Evolutionary conservation across 2,797 vertebrate species (phyloP), one percentile per base, ranked within the genome.

Genomic region (Peromyscus attwateri): DNA sequence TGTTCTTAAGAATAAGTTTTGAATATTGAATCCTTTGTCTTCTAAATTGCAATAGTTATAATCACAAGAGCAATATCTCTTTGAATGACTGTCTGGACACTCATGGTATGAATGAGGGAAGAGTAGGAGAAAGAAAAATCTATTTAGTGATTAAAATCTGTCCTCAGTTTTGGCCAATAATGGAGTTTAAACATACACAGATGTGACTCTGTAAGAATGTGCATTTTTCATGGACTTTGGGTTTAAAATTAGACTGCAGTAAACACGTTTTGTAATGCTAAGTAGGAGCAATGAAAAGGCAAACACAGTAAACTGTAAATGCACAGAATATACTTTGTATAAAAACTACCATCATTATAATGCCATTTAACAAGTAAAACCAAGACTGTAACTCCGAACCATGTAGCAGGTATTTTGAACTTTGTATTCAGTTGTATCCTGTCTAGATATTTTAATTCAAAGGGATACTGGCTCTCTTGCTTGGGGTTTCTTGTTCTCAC

Each of bases 1-100:
- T 98, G 97, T 99, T 99, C 99, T 99, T 99, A 99, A 99, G 98
- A 98, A 98, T 98, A 98, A 98, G 97, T 99, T 99, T 99, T 98
- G 97, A 98, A 99, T 99, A 99, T 98, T 95, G 93, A 98, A 97
- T 98, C 96, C 97, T 97, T 60, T 96, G 97, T 98, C 98, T 99
- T 98, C 98, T 98, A 98, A 98, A 98, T 98, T 98, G 98, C 98
- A 99, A 98, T 98, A 98, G 98, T 97, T 98, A 97, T 98, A 97
- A 94, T 98, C 97, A 98, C 97, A 98, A 98, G 98, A 99, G 99
- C 99, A 99, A 99, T 99, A 99, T 99, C 98, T 98, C 98, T 98
- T 99, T 98, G 98, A 98, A 98, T 97, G 98, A 98, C 98, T 98
- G 98, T 98, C 98, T 98, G 97, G 98, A 98, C 98, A 98, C 98